Conservation (phyloP, 2,888 invertebrate genomes). For the Idaea biselata region DNA sequence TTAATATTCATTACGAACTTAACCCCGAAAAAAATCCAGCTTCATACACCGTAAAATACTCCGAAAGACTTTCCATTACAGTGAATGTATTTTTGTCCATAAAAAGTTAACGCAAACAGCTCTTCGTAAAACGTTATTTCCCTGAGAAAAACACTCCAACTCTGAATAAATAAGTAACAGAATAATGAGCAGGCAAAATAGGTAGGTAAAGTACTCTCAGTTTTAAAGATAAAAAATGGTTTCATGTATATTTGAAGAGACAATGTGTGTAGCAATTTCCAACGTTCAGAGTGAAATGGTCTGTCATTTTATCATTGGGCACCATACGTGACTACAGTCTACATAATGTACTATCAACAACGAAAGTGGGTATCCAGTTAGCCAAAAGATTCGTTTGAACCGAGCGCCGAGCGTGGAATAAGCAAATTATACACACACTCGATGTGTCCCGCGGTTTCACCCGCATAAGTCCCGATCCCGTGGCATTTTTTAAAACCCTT, state of each 20-base stretch:
- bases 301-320: background rate
- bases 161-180: background rate
- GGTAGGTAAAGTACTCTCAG: background rate
- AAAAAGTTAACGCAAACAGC: background rate
- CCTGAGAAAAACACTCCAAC: background rate
- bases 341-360: too few species aligned
- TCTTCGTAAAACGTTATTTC: background rate
- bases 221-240: background rate
- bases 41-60: background rate
- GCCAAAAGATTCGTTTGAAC: too few species aligned
- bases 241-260: background rate
- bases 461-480: too few species aligned
- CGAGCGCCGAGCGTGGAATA: too few species aligned
- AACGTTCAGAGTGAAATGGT: background rate
- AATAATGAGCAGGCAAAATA: background rate
- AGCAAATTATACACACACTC: too few species aligned
- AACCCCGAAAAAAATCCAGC: background rate
- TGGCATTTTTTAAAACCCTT: too few species aligned
- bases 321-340: background rate
- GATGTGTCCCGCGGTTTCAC: too few species aligned
- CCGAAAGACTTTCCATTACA: background rate
- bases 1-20: too few species aligned
- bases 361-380: too few species aligned
- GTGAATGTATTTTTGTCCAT: background rate
- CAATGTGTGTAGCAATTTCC: too few species aligned